These are phyloP conservation scores for Rhizomys pruinosus DNA, from an alignment of 2,113 vertebrate species.

Conservation along the genomic window DNA sequence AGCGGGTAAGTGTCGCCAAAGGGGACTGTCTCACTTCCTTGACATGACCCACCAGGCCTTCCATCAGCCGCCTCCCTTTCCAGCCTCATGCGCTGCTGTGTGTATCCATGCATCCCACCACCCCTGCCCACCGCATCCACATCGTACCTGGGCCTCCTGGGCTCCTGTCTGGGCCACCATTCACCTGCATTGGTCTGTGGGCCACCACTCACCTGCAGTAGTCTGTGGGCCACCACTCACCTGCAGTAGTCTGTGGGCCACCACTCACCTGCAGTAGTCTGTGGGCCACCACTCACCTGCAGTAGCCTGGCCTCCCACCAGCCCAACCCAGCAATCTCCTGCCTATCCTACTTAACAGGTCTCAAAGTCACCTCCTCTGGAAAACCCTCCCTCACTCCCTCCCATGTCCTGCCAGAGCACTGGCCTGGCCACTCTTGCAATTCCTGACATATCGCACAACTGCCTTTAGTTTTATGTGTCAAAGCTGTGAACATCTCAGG, in stretches of 20 bases:
- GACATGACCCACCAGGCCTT: conserved; percentile 69
- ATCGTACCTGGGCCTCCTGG: neutral
- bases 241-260: neutral
- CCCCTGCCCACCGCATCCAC: neutral
- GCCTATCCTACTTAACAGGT: neutral
- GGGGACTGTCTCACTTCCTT: conserved; percentile 62
- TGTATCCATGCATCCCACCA: neutral
- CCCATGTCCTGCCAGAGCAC: neutral
- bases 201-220: neutral
- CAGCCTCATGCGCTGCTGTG: conserved; percentile 55
- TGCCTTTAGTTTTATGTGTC: neutral
- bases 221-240: neutral
- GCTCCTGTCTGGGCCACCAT: neutral
- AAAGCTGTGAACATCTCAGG: neutral
- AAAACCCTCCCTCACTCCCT: neutral
- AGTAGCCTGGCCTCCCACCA: neutral
- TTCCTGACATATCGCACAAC: neutral
- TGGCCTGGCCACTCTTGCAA: neutral
- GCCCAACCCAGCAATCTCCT: neutral
- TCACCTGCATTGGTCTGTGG: no score
- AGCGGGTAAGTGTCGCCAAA: conserved; percentile 76
- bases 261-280: neutral
- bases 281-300: neutral
- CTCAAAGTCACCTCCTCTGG: neutral
- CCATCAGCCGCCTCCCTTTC: conserved; percentile 64